A percentile compares a stretch with the other conserved stretches of the same genome.
Conservation (phyloP, 2,888 invertebrate species). For the Drosophila anceps region DNA sequence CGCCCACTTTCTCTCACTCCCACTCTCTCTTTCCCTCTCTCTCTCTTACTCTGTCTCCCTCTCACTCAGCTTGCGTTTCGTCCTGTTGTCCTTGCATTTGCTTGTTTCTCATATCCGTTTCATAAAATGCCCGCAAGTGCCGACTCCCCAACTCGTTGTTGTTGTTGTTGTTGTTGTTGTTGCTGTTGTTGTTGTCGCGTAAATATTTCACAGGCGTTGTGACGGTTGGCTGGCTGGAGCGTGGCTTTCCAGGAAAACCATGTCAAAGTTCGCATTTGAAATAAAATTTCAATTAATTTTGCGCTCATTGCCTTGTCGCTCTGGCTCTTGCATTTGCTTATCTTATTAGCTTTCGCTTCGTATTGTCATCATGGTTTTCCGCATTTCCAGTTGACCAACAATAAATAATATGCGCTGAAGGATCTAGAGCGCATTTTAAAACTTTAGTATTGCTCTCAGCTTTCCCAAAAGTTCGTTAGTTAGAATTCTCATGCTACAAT, state of each 20-base stretch:
- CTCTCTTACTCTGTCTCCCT: neutral
- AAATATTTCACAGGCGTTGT: slow-evolving; percentile 59
- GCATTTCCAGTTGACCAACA: slow-evolving; percentile 5
- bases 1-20: neutral
- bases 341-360: slow-evolving; percentile 26
- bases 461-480: neutral
- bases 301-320: slow-evolving; percentile 33
- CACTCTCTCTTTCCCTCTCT: neutral
- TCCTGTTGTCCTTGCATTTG: slow-evolving; percentile 55
- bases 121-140: slow-evolving; percentile 75
- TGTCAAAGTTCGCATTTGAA: slow-evolving; percentile 74
- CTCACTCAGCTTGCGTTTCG: neutral
- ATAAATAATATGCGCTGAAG: slow-evolving; percentile 22
- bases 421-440: slow-evolving; percentile 9
- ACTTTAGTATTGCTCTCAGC: neutral
- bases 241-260: slow-evolving; percentile 63
- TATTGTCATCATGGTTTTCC: neutral
- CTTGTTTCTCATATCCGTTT: slow-evolving; percentile 78
- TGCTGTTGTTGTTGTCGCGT: slow-evolving; percentile 44
- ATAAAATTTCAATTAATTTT: slow-evolving; percentile 75
- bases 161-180: slow-evolving; percentile 46
- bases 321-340: slow-evolving; percentile 14
- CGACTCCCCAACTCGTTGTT: slow-evolving; percentile 28
- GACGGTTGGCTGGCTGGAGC: neutral
- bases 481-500: neutral